Evolutionary conservation across 2,113 vertebrate genomes (phyloP).

Genomic region (Salvelinus namaycush): DNA sequence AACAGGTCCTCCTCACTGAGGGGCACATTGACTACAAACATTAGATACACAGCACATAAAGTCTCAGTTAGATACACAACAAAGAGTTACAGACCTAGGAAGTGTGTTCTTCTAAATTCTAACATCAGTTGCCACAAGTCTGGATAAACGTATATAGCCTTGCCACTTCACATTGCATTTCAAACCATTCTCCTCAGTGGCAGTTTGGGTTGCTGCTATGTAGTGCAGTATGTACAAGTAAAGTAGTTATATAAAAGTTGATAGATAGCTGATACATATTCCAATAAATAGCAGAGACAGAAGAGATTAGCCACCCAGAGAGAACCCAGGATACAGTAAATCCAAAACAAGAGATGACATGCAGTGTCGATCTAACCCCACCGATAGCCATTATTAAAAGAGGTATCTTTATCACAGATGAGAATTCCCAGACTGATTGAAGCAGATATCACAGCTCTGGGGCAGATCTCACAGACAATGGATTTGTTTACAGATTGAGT

Average conservation of each 20-base stretch:
- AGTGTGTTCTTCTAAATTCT: background rate
- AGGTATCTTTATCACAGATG: conserved; percentile 33
- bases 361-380: conserved; percentile 13
- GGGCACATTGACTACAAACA: conserved; percentile 4
- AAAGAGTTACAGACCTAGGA: background rate
- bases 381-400: conserved; percentile 30
- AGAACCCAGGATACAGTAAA: background rate
- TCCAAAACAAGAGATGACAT: conserved; percentile 16
- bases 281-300: background rate
- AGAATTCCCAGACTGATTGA: conserved; percentile 34
- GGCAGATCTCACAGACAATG: conserved; percentile 58
- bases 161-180: background rate
- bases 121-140: background rate
- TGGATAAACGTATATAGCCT: background rate
- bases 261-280: background rate
- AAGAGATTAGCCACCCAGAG: background rate
- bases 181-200: too few relatives aligned
- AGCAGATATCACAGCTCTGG: conserved; percentile 27
- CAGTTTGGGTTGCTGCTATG: too few relatives aligned
- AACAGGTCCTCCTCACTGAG: conserved; percentile 86
- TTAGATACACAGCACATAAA: background rate
- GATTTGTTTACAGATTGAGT: conserved; percentile 52
- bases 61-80: background rate
- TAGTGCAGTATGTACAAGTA: too few relatives aligned
- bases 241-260: background rate